Percentiles rank a stretch among this genome's conserved stretches.
Conservation (phyloP, 1,140 invertebrate species). For the Uloborus diversus region DNA sequence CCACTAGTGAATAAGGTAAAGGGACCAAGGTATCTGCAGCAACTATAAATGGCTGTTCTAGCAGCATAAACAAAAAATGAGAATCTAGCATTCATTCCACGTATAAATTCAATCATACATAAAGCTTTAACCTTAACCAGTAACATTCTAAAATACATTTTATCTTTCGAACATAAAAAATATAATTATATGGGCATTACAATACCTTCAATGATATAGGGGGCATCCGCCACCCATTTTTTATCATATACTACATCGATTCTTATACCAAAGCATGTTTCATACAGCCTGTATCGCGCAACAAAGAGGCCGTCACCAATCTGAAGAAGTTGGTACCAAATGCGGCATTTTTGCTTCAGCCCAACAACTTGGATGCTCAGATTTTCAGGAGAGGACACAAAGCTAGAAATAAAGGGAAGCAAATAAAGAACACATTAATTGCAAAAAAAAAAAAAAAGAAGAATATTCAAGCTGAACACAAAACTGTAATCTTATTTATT, state of each 20-base stretch:
- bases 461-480: too few relatives aligned
- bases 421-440: neutral
- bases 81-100: too few relatives aligned
- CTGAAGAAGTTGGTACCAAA: conserved; percentile 81
- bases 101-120: too few relatives aligned
- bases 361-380: conserved; percentile 19
- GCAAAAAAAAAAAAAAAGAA: too few relatives aligned
- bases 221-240: conserved; percentile 74
- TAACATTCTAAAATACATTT: neutral
- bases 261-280: conserved; percentile 76
- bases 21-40: too few relatives aligned
- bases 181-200: conserved; percentile 53
- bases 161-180: conserved; percentile 48
- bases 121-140: too few relatives aligned
- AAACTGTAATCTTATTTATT: too few relatives aligned
- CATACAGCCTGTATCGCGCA: conserved; percentile 82
- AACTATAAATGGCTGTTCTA: too few relatives aligned
- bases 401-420: conserved; percentile 20
- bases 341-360: conserved; percentile 68
- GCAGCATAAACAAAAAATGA: too few relatives aligned
- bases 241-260: conserved; percentile 77
- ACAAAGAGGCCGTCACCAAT: conserved; percentile 87
- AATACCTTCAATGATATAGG: conserved; percentile 73
- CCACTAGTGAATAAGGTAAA: too few relatives aligned
- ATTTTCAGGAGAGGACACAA: conserved; percentile 9